Evolutionary conservation across 1,140 invertebrate species (phyloP), one percentile per base, ranked within the genome.

Genomic region (Sinella curviseta): DNA sequence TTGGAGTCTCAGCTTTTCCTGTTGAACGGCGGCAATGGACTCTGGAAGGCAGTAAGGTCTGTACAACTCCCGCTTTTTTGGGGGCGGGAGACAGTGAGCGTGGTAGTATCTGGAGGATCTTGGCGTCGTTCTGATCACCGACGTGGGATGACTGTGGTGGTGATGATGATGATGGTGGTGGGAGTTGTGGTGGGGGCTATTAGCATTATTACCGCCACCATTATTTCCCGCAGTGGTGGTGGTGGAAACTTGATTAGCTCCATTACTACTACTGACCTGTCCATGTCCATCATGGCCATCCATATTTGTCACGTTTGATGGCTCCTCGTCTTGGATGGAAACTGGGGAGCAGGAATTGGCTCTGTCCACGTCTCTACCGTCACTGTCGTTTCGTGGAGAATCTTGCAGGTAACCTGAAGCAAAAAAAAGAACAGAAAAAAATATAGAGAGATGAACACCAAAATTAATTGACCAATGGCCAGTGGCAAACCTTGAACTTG

Each of bases 1-100:
- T 60, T 83, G 83, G 2, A 83, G 77, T 28, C 83, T 77, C 0
- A 82, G 54, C 74, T 83, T 83, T 70, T 83, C 83, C 36, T 83
- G 81, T 48, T 82, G 77, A 57, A 83, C 83, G 17, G 83, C 83
- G n/a, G 77, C 77, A 48, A 83, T 82, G 54, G 79, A 80, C 35
- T 83, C 83, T 54, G 83, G 83, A 0, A 83, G 77, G 57, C 78
- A 81, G 73, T 83, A 83, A 2, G 83, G 83, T 57, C 83, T 77
- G 73, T 83, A 83, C 30, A 83, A 60, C 65, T 83, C 83, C 33
- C 83, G 77, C 34, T 83, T 83, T 36, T 83, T 83, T 28, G 81
- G 83, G 16, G 83, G 83, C 39, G 81, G 76, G 1, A 83, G 28
- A 78, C 83, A 82, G 30, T 80, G 79, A 33, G 70, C 82, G 30